Evolutionary conservation across 2,888 invertebrate genomes (phyloP).

Genomic region (Ypsolopha scabrella): DNA sequence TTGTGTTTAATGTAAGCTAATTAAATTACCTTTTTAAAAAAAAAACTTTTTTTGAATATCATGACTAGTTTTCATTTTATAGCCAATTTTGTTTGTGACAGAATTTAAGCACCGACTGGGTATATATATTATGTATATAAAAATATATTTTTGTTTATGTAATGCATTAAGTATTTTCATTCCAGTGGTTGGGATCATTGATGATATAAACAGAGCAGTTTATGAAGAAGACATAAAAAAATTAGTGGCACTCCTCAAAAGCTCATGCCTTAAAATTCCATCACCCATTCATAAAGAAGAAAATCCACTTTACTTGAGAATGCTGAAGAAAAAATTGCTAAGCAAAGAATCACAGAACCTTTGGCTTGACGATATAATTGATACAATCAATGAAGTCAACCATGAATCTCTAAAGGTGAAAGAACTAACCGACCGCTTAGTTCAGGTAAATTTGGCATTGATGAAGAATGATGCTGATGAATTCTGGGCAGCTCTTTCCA

Average conservation of each 20-base stretch:
- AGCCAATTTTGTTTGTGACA: no score
- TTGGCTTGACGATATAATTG: conserved; percentile 71
- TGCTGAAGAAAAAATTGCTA: conserved; percentile 59
- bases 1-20: no score
- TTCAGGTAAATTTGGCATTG: conserved; percentile 50
- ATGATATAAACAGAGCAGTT: conserved; percentile 72
- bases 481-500: conserved; percentile 43
- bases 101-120: no score
- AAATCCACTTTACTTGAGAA: conserved; percentile 61
- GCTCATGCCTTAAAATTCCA: conserved; percentile 51
- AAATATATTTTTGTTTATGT: no score
- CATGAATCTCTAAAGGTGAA: conserved; percentile 61
- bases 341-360: conserved; percentile 68
- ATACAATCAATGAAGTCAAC: conserved; percentile 53
- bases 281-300: conserved; percentile 55
- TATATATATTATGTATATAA: no score
- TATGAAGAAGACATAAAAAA: conserved; percentile 57
- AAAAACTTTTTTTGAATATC: no score
- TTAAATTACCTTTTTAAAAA: no score
- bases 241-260: conserved; percentile 59
- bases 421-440: conserved; percentile 49
- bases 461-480: conserved; percentile 47
- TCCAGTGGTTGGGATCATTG: conserved; percentile 68
- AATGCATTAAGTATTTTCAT: background rate
- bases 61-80: no score